A percentile compares a stretch with the other conserved stretches of the same genome.
phyloP scores from a whole-genome alignment of 2,113 vertebrate species.

The Lampris incognitus region DNA sequence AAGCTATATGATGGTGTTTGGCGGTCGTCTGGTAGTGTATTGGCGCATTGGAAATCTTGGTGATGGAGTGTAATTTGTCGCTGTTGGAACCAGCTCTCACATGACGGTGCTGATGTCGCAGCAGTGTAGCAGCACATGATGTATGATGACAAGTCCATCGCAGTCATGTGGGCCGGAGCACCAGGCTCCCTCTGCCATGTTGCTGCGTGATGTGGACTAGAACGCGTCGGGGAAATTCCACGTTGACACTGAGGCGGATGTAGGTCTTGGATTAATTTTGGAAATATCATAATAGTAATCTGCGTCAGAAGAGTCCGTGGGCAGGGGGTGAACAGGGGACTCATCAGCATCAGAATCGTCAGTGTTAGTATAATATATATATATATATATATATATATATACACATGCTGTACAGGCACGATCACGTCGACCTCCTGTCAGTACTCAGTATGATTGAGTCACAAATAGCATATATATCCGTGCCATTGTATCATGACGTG shows the following conservation, averaged over 20 bases:
- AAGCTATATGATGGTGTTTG: too few species aligned
- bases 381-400: conserved; percentile 3
- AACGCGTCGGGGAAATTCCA: not conserved
- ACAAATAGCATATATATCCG: conserved; percentile 59
- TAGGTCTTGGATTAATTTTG: not conserved
- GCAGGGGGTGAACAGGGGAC: conserved; percentile 24
- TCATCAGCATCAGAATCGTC: too few species aligned
- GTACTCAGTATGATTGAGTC: conserved; percentile 75
- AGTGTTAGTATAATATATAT: too few species aligned
- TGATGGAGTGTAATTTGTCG: too few species aligned
- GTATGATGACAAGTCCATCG: conserved; percentile 15
- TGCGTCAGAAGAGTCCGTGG: conserved; percentile 73
- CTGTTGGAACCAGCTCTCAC: too few species aligned
- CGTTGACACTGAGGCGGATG: conserved; percentile 15
- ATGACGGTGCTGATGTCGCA: conserved; percentile 44
- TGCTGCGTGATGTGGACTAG: not conserved
- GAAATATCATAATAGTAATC: conserved; percentile 62
- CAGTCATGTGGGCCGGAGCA: not conserved
- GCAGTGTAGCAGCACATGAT: conserved; percentile 7
- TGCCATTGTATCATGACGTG: conserved; percentile 77
- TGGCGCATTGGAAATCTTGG: too few species aligned
- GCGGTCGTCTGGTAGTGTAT: too few species aligned
- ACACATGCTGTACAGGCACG: conserved; percentile 45
- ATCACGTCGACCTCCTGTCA: conserved; percentile 3
- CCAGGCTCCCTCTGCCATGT: too few species aligned